phyloP scores from a whole-genome alignment of 2,113 vertebrate species.

The Poicephalus gulielmi region DNA sequence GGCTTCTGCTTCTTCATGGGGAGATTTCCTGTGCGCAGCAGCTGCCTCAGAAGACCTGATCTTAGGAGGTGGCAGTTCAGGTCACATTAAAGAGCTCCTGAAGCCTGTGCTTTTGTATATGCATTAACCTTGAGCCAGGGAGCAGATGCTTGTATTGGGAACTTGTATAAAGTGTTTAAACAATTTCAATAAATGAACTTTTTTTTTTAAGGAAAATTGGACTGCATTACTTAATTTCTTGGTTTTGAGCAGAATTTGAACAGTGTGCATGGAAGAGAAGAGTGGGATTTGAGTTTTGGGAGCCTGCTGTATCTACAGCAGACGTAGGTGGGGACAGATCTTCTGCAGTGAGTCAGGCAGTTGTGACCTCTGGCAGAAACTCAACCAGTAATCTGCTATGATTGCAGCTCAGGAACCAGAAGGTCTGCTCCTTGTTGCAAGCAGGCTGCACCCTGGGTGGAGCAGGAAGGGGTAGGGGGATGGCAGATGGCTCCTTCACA shows the following conservation, averaged over 20 bases:
- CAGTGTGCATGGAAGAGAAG: neutral
- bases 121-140: conserved; percentile 42
- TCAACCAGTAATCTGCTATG: neutral
- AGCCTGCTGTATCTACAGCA: conserved; percentile 17
- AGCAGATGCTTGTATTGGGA: conserved; percentile 59
- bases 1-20: conserved; percentile 6
- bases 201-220: conserved; percentile 63
- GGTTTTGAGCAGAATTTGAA: neutral
- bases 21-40: neutral
- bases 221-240: neutral
- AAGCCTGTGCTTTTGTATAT: conserved; percentile 60
- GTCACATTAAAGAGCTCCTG: neutral
- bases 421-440: neutral
- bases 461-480: conserved; percentile 37
- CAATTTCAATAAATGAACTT: conserved; percentile 77
- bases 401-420: conserved; percentile 45
- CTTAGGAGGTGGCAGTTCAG: neutral
- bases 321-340: conserved; percentile 50
- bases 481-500: neutral
- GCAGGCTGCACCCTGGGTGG: conserved; percentile 45
- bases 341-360: conserved; percentile 51
- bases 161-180: conserved; percentile 76
- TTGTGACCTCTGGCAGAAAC: conserved; percentile 59
- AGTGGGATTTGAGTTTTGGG: neutral
- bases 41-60: neutral